Evolutionary conservation across 2,113 vertebrate species (phyloP), one percentile per base, ranked within the genome.

Genomic region (Dipodomys ordii): DNA sequence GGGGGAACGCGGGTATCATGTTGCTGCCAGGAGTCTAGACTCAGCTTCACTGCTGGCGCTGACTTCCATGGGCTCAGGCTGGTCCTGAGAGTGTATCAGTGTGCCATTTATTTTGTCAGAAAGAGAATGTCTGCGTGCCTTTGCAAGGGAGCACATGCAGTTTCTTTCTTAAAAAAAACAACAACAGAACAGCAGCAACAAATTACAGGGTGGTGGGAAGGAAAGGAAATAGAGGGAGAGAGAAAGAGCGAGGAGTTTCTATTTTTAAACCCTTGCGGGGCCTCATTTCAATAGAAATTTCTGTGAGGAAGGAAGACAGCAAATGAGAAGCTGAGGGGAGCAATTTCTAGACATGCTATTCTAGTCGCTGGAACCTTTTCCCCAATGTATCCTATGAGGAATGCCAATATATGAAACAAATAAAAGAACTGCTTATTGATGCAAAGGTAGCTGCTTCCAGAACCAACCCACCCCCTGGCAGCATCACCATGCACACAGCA

Each of bases 221-320:
- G 80, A 94, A 90, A 90, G 81, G 85, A 96, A 94, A 90, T 57
- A 73, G 92, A 93, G 49, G 64, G 46, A 87, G 25, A 81, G 27
- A 76, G 39, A 65, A 57, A 82, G 65, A 9, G 65, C 71, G 32
- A 94, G 74, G 39, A 35, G 35, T 60, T 94, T 96, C 95, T 96
- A 87, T 96, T 96, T 97, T 95, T 93, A 97, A 94, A 90, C 27
- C 20, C 44, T 93, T 90, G 30, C 62, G 53, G 90, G 71, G 76
- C 92, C 92, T 96, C 95, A 83, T 49, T 71, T 93, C 57, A 83
- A 30, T 72, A 90, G 81, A 89, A 82, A 68, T 93, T 94, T 93
- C 81, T 89, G 57, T 83, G 87, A 90, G 32, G 65, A 91, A 91
- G 69, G 68, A 81, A 85, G 64, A 81, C 90, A 2, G 35, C 67